phyloP scores from a whole-genome alignment of 2,888 invertebrate species.

The Cheiracanthium punctorium region DNA sequence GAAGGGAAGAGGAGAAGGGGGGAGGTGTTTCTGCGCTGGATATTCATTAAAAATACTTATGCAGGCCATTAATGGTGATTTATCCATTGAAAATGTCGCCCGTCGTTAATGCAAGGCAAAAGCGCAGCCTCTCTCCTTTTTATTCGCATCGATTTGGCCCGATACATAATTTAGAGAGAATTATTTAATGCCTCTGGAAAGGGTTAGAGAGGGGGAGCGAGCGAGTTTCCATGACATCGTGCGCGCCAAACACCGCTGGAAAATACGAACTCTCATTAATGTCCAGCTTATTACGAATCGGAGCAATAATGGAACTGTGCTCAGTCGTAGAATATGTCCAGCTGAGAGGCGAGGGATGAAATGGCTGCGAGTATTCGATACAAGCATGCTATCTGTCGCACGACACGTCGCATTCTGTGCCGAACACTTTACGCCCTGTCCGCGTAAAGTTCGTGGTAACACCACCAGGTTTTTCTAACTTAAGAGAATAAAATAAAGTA shows the following conservation, averaged over 20 bases:
- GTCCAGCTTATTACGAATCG: conserved; percentile 63
- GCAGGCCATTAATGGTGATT: conserved; percentile 70
- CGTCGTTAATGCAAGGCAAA: conserved; percentile 68
- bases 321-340: not conserved
- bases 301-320: conserved; percentile 16
- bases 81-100: conserved; percentile 69
- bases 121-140: conserved; percentile 55
- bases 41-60: conserved; percentile 71
- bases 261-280: conserved; percentile 58
- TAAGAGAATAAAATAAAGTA: too few relatives aligned
- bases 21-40: conserved; percentile 54
- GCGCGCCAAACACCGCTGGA: conserved; percentile 45
- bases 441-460: too few relatives aligned
- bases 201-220: conserved; percentile 32
- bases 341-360: not conserved
- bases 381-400: too few relatives aligned
- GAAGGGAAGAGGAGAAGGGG: conserved; percentile 26
- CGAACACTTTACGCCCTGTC: too few relatives aligned
- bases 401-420: too few relatives aligned
- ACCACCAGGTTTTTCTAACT: too few relatives aligned
- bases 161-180: conserved; percentile 70
- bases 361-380: not conserved
- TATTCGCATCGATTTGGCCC: conserved; percentile 54
- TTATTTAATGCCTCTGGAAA: conserved; percentile 67
- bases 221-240: conserved; percentile 55